These are phyloP conservation scores for Takifugu flavidus DNA, from an alignment of 2,113 vertebrate species.

Conservation along the genomic window DNA sequence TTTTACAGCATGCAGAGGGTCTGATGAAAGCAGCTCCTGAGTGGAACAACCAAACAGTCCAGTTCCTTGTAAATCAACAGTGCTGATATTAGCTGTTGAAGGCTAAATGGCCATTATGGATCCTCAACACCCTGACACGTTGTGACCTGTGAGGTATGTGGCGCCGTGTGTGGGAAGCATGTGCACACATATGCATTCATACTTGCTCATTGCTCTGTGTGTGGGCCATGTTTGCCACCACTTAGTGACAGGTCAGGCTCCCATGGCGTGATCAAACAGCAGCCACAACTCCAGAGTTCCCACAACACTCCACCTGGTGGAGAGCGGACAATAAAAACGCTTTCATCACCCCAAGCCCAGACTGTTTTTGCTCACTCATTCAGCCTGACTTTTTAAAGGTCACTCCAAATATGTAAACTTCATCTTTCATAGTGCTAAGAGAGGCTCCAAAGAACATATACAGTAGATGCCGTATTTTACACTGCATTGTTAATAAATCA, in stretches of 20 bases:
- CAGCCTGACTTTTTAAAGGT: constrained; percentile 33
- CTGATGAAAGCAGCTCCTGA: constrained; percentile 31
- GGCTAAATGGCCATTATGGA: constrained; percentile 74
- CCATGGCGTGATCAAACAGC: constrained; percentile 75
- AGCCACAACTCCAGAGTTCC: constrained; percentile 68
- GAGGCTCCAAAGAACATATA: constrained; percentile 12
- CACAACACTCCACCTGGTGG: constrained; percentile 66
- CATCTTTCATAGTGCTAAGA: constrained; percentile 10
- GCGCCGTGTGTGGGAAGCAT: constrained; percentile 70
- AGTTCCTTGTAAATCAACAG: constrained; percentile 70
- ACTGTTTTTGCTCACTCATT: constrained; percentile 35
- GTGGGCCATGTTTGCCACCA: constrained; percentile 74
- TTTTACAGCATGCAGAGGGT: constrained; percentile 23
- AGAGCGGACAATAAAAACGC: constrained; percentile 74
- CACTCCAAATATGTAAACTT: constrained; percentile 34
- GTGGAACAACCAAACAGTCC: constrained; percentile 36
- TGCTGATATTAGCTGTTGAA: constrained; percentile 74
- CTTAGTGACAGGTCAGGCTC: constrained; percentile 76
- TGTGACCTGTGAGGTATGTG: constrained; percentile 72
- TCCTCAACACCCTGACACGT: constrained; percentile 67
- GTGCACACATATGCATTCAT: constrained; percentile 47
- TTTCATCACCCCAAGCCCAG: constrained; percentile 64
- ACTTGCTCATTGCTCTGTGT: constrained; percentile 56
- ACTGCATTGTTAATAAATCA: constrained; percentile 2
- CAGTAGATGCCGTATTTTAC: constrained; percentile 2